Conservation (phyloP, 2,888 invertebrate genomes). For the Ecliptopera silaceata region DNA sequence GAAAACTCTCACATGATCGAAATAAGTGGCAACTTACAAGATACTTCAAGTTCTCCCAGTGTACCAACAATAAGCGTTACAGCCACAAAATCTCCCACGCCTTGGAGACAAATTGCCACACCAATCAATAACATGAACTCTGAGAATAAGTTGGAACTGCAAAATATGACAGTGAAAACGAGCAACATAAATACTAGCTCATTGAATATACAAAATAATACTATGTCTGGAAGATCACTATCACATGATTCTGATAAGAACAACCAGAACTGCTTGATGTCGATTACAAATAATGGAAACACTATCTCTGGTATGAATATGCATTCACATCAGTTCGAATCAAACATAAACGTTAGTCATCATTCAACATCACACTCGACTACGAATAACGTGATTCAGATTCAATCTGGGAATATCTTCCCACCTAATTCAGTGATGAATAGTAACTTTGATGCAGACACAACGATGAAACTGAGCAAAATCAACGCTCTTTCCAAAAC, state of each 20-base stretch:
- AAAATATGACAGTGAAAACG: slow-evolving; percentile 64
- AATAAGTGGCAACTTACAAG: slow-evolving; percentile 75
- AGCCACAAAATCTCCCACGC: slow-evolving; percentile 75
- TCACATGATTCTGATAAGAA: slow-evolving; percentile 66
- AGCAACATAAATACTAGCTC: slow-evolving; percentile 55
- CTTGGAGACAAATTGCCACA: slow-evolving; percentile 70
- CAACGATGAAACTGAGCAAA: slow-evolving; percentile 74
- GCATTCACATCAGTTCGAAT: slow-evolving; percentile 73
- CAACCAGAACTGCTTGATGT: slow-evolving; percentile 67
- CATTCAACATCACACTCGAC: slow-evolving; percentile 67
- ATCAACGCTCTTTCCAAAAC: slow-evolving; percentile 76
- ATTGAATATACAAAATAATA: slow-evolving; percentile 63
- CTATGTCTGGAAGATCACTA: slow-evolving; percentile 55
- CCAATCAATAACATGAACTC: slow-evolving; percentile 46
- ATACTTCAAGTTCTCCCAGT: slow-evolving; percentile 59
- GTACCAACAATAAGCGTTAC: slow-evolving; percentile 76
- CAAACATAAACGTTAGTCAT: slow-evolving; percentile 65
- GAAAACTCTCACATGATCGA: slow-evolving; percentile 77
- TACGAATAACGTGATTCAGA: slow-evolving; percentile 76
- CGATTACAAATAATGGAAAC: slow-evolving; percentile 58
- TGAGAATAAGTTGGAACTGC: slow-evolving; percentile 69
- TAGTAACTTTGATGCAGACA: slow-evolving; percentile 74
- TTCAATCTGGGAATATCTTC: slow-evolving; percentile 76
- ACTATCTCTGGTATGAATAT: slow-evolving; percentile 57
- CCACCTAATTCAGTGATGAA: slow-evolving; percentile 68